Evolutionary conservation across 2,797 vertebrate species (phyloP).

Genomic region (Buceros bicornis): DNA sequence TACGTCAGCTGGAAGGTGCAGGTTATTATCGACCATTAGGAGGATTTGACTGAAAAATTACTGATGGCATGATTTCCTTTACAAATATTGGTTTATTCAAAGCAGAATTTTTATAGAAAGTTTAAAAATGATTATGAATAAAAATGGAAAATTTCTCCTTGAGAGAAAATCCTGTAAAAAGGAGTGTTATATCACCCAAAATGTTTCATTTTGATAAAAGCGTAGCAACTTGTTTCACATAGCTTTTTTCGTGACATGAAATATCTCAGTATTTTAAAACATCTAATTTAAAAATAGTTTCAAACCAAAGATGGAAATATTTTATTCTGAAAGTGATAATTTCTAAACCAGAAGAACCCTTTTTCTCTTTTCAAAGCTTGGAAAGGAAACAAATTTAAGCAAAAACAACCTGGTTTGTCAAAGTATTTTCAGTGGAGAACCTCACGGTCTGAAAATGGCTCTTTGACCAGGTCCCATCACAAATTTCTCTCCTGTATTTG

Average conservation of each 20-base stretch:
- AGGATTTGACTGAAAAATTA: not conserved
- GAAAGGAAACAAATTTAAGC: not conserved
- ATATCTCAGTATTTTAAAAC: not conserved
- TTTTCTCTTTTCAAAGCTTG: not conserved
- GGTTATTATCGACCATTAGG: not conserved
- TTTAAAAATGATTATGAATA: not conserved
- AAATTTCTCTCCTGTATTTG: not conserved
- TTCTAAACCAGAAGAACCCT: not conserved
- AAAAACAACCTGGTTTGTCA: not conserved
- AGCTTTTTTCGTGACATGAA: not conserved
- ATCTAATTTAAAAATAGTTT: not conserved
- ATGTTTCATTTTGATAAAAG: not conserved
- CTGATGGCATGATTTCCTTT: not conserved
- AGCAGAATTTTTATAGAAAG: not conserved
- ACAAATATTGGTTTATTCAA: not conserved
- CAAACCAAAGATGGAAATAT: not conserved
- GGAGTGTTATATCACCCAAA: not conserved
- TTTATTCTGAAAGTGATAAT: not conserved
- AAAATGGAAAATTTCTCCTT: not conserved
- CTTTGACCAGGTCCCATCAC: not conserved
- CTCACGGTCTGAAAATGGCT: not conserved
- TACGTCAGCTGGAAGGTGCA: not conserved
- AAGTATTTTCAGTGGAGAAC: not conserved
- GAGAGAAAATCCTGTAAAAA: not conserved
- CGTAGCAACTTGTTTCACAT: not conserved